A percentile compares a stretch with the other conserved stretches of the same genome.
Evolutionary conservation across 2,113 vertebrate genomes (phyloP).

Genomic region (Hippopotamus amphibius): DNA sequence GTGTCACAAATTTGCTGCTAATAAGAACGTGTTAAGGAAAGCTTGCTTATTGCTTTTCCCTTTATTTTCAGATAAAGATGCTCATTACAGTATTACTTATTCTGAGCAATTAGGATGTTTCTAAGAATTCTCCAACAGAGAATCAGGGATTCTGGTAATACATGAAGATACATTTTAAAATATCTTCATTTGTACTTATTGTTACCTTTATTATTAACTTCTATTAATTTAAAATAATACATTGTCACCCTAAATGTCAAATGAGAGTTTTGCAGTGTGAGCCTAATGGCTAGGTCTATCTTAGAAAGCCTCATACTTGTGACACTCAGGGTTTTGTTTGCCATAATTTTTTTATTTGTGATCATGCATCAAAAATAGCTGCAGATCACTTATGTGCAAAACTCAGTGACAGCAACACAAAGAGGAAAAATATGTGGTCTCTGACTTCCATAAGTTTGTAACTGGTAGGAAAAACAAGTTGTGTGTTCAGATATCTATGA

Average conservation of each 20-base stretch:
- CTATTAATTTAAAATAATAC: neutral
- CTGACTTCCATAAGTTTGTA: neutral
- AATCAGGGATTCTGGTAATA: neutral
- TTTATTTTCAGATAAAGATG: constrained; percentile 2
- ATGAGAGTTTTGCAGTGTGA: neutral
- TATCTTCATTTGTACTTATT: neutral
- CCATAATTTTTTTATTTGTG: neutral
- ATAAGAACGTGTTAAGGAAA: neutral
- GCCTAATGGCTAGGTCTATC: neutral
- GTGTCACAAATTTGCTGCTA: neutral
- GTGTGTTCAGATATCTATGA: neutral
- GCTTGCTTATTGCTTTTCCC: neutral
- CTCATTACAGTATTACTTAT: neutral
- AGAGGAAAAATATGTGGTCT: neutral
- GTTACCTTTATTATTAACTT: neutral
- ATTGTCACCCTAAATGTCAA: neutral
- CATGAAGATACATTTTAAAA: neutral
- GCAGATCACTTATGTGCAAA: neutral
- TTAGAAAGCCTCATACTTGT: neutral
- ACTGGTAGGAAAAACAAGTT: neutral
- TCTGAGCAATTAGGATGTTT: neutral
- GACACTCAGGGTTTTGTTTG: neutral
- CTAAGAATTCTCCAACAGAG: neutral
- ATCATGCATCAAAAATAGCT: neutral
- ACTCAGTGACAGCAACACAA: neutral